Conservation (phyloP, 2,113 vertebrate genomes). For the Anoplopoma fimbria region DNA sequence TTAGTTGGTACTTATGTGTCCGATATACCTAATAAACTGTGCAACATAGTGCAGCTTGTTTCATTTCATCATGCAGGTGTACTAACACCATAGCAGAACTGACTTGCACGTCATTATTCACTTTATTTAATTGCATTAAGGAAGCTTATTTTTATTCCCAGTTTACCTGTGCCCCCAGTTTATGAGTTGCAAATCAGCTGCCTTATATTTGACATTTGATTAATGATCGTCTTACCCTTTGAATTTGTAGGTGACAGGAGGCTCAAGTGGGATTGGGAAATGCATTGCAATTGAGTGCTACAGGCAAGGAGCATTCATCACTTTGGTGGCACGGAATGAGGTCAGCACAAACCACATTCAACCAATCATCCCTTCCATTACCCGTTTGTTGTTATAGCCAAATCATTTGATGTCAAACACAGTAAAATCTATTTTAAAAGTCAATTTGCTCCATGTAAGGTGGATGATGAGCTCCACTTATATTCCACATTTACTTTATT, state of each 20-base stretch:
- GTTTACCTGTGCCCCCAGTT: not conserved
- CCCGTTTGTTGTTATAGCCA: conserved; percentile 38
- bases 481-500: conserved; percentile 1
- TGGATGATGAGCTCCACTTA: not conserved
- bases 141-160: not conserved
- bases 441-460: conserved; percentile 22
- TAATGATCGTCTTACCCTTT: not conserved
- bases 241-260: conserved; percentile 91
- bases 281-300: conserved; percentile 95
- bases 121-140: not conserved
- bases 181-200: not conserved
- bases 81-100: not conserved
- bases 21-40: not conserved
- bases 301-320: conserved; percentile 96
- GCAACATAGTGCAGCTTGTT: not conserved
- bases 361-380: not conserved
- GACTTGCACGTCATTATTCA: not conserved
- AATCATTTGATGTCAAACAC: conserved; percentile 24
- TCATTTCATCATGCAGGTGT: not conserved
- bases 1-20: not conserved
- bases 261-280: conserved; percentile 99
- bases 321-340: conserved; percentile 95
- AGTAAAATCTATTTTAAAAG: conserved; percentile 3
- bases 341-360: conserved; percentile 78
- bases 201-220: not conserved